Evolutionary conservation across 1,140 invertebrate species (phyloP).

Genomic region (Calephelis virginiensis): DNA sequence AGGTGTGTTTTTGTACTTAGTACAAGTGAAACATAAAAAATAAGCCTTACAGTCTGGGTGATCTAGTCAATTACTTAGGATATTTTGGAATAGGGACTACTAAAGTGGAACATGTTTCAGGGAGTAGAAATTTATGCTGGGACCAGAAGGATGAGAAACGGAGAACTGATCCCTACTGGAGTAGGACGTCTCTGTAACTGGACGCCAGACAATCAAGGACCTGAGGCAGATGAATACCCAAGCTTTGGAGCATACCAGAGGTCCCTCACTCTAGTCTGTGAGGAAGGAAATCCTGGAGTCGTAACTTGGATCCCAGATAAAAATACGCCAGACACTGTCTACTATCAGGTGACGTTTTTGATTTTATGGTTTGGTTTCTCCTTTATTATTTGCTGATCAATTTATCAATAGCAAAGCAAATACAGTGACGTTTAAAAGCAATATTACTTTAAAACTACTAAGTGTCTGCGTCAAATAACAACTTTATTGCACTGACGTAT

Average conservation of each 20-base stretch:
- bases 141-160: slow-evolving; percentile 82
- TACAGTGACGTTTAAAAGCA: background rate
- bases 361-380: background rate
- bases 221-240: slow-evolving; percentile 87
- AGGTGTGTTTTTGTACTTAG: slow-evolving; percentile 72
- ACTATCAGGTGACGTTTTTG: slow-evolving; percentile 86
- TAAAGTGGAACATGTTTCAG: slow-evolving; percentile 66
- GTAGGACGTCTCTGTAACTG: slow-evolving; percentile 91
- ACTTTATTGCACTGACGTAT: no score
- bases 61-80: no score
- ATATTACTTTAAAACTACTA: no score
- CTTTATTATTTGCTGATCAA: background rate
- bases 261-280: slow-evolving; percentile 89
- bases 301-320: slow-evolving; percentile 93
- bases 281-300: slow-evolving; percentile 89
- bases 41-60: no score
- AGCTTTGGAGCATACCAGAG: slow-evolving; percentile 94
- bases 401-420: background rate
- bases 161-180: slow-evolving; percentile 84
- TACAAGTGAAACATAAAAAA: no score
- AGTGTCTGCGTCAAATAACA: no score
- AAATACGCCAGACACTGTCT: slow-evolving; percentile 93
- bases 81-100: no score
- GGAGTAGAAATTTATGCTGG: slow-evolving; percentile 90
- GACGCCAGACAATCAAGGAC: slow-evolving; percentile 86